These are phyloP conservation scores for Geodia barretti DNA, from an alignment of 37 sponge, comb jelly and placozoan species.

Conservation along the genomic window DNA sequence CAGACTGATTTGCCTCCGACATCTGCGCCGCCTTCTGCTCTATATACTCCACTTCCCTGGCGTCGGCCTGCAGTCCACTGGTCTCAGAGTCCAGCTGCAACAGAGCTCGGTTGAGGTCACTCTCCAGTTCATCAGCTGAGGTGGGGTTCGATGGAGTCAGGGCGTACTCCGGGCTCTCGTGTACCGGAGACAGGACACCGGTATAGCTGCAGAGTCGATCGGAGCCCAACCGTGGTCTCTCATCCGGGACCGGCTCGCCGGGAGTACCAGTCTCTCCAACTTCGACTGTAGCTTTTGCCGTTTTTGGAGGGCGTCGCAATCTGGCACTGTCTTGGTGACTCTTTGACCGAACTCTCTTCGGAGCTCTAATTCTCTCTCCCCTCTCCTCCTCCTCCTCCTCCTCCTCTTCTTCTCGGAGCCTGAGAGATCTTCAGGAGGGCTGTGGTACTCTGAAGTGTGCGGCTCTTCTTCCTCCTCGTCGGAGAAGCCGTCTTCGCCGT, in stretches of 20 bases:
- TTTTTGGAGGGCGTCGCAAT: not conserved
- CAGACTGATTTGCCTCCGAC: not conserved
- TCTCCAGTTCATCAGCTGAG: slow-evolving; percentile 18
- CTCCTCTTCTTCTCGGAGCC: not conserved
- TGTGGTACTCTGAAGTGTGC: not conserved
- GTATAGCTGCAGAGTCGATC: not conserved
- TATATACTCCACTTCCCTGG: slow-evolving; percentile 3
- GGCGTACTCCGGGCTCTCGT: slow-evolving; percentile 30
- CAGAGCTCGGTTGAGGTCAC: slow-evolving; percentile 22
- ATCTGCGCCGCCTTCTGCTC: not conserved
- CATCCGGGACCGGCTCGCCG: not conserved
- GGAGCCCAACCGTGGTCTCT: not conserved
- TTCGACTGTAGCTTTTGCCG: too few species aligned
- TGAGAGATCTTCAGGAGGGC: not conserved
- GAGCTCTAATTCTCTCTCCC: too few species aligned
- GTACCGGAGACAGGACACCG: slow-evolving; percentile 32
- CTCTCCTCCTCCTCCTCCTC: too few species aligned
- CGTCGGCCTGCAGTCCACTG: slow-evolving; percentile 18
- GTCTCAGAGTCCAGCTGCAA: slow-evolving; percentile 7
- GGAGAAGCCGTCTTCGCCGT: not conserved
- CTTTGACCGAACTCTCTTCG: not conserved
- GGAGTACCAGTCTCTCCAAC: not conserved
- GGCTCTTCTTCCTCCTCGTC: not conserved
- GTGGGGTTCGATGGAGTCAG: not conserved
- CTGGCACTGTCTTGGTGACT: not conserved